Conservation (phyloP, 2,888 invertebrate genomes). For the Drosophila yooni region DNA sequence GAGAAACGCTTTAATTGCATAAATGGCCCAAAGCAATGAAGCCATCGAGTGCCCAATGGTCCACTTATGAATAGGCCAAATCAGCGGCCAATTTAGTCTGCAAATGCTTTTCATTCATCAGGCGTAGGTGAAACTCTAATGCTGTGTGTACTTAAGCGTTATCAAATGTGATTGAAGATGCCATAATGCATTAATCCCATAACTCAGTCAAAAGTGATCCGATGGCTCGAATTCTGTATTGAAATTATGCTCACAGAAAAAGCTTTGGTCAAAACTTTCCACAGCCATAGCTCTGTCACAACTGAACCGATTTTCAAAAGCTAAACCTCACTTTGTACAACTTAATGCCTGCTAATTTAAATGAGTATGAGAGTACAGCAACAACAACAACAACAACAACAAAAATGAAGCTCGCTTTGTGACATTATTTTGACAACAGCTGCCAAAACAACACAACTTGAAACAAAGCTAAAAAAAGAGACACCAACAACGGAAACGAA, state of each 20-base stretch:
- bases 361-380: neutral
- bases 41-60: slow-evolving; percentile 4
- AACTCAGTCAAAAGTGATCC: neutral
- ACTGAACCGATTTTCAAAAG: neutral
- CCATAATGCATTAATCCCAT: neutral
- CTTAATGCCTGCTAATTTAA: neutral
- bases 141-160: neutral
- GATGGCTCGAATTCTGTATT: neutral
- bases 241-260: neutral
- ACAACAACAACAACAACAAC: slow-evolving; percentile 14
- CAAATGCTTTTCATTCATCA: neutral
- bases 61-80: slow-evolving; percentile 15
- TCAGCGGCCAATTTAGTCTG: neutral
- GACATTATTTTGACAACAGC: slow-evolving; percentile 73
- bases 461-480: slow-evolving; percentile 27
- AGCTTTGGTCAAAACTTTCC: neutral
- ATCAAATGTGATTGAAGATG: neutral
- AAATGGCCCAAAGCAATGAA: slow-evolving; percentile 24
- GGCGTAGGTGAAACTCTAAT: neutral
- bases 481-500: slow-evolving; percentile 1
- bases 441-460: slow-evolving; percentile 48
- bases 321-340: neutral
- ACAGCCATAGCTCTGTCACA: neutral
- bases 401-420: neutral
- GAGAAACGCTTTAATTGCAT: neutral